Conservation (phyloP, 2,888 invertebrate genomes). For the Onthophagus sagittarius region DNA sequence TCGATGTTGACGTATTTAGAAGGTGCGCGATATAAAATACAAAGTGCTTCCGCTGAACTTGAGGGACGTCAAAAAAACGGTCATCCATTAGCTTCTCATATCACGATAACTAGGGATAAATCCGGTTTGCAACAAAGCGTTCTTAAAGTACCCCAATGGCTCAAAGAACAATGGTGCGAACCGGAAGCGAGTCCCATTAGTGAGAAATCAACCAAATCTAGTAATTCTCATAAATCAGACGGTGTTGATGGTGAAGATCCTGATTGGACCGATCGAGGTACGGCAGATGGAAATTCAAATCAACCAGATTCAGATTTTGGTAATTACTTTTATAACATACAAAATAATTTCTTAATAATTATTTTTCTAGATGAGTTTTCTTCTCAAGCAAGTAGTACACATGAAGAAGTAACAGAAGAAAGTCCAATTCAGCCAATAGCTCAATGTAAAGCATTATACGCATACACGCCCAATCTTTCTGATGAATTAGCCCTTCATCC, state of each 20-base stretch:
- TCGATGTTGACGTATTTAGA: conserved; percentile 90
- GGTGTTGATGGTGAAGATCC: conserved; percentile 53
- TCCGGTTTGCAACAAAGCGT: conserved; percentile 85
- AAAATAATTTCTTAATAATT: not conserved
- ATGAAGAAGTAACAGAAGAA: conserved; percentile 38
- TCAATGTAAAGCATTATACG: conserved; percentile 81
- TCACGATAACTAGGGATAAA: conserved; percentile 84
- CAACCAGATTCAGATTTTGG: conserved; percentile 85
- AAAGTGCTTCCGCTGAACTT: conserved; percentile 75
- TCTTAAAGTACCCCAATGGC: conserved; percentile 77
- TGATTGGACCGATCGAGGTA: conserved; percentile 72
- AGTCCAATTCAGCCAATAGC: conserved; percentile 58
- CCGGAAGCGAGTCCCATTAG: conserved; percentile 44
- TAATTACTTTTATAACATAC: conserved; percentile 40
- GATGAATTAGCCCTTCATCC: conserved; percentile 71
- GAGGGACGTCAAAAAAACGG: conserved; percentile 73
- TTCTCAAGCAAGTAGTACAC: conserved; percentile 64
- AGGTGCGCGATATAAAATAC: conserved; percentile 84
- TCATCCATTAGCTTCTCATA: conserved; percentile 81
- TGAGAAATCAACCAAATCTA: conserved; percentile 43
- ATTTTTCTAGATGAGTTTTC: conserved; percentile 72
- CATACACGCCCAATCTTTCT: conserved; percentile 80
- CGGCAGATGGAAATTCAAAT: conserved; percentile 80
- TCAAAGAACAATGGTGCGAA: conserved; percentile 61
- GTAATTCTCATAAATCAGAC: conserved; percentile 51